Evolutionary conservation across 1,140 invertebrate genomes (phyloP).

Genomic region (Oryctes rhinoceros): DNA sequence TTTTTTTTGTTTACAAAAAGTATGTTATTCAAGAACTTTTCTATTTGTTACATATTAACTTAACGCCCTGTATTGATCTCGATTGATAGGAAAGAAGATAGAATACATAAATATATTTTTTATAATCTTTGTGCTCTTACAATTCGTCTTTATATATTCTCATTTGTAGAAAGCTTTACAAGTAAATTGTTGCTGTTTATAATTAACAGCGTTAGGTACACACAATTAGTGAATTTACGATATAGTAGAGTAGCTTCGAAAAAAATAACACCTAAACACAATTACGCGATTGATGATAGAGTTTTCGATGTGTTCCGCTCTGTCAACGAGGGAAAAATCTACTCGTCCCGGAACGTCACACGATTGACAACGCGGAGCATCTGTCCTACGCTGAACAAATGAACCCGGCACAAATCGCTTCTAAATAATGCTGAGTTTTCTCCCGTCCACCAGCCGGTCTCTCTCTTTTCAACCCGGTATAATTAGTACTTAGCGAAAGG

Average conservation of each 20-base stretch:
- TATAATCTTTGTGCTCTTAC: no score
- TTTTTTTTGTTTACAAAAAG: no score
- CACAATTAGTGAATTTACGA: no score
- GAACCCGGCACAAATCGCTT: conserved; percentile 29
- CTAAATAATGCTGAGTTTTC: conserved; percentile 34
- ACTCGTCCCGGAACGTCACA: conserved; percentile 7
- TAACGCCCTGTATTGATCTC: no score
- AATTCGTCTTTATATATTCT: no score
- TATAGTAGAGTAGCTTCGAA: neutral
- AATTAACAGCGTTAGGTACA: no score
- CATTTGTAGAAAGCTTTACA: no score
- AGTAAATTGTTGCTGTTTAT: no score
- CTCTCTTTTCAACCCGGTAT: conserved; percentile 24
- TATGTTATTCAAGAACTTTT: no score
- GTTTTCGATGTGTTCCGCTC: conserved; percentile 25
- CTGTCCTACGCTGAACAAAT: conserved; percentile 22
- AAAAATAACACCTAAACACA: neutral
- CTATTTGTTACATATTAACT: no score
- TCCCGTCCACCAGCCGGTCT: conserved; percentile 10
- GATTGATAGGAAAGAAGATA: no score
- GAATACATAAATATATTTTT: no score
- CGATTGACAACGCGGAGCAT: conserved; percentile 23
- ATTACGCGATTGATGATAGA: conserved; percentile 16
- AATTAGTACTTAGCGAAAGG: conserved; percentile 35
- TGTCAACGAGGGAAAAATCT: conserved; percentile 29